Evolutionary conservation across 2,113 vertebrate genomes (phyloP), one percentile per base, ranked within the genome.

Genomic region (Lampris incognitus): DNA sequence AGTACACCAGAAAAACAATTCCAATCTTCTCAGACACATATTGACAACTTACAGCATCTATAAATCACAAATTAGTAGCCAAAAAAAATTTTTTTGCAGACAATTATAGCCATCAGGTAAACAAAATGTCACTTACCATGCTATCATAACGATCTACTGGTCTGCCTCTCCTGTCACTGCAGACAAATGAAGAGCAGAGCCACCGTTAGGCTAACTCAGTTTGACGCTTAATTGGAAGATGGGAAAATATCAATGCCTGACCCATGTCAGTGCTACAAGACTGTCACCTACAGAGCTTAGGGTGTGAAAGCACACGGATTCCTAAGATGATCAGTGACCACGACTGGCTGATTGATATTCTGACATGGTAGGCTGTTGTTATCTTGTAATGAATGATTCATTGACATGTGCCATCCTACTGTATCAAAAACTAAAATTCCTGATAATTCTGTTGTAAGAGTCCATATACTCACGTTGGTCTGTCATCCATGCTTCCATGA

Each of bases 141-240:
- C 96, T 97, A 87, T 98, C 97, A 0, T 98, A 99, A 70, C 97
- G 97, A 51, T 99, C 97, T 88, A 95, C 95, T 0, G 96, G 96
- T 92, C 97, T 91, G 78, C 96, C 95, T 87, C 98, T 94, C 88
- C 97, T 93, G 91, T 99, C 97, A 63, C 96, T 95, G 38, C 67
- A 64, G 56, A 78, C 66, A 87, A n/a, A 66, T 73, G 38, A 11
- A 55, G 75, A 50, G 66, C 72, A 66, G 72, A 0, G 2, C 44
- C 40, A 4, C 51, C 37, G 51, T 86, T 78, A 78, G 40, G 51
- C 76, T 1, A 40, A 59, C 57, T 70, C 68, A 24, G 24, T 24
- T 24, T 24, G 24, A 24, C 24, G 36, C 59, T 8, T 44, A 49
- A 41, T 56, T 48, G 5, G 24, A 38, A 66, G 8, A 56, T 66